Evolutionary conservation across 2,888 invertebrate species (phyloP).

Genomic region (Gymnoscelis rufifasciata): DNA sequence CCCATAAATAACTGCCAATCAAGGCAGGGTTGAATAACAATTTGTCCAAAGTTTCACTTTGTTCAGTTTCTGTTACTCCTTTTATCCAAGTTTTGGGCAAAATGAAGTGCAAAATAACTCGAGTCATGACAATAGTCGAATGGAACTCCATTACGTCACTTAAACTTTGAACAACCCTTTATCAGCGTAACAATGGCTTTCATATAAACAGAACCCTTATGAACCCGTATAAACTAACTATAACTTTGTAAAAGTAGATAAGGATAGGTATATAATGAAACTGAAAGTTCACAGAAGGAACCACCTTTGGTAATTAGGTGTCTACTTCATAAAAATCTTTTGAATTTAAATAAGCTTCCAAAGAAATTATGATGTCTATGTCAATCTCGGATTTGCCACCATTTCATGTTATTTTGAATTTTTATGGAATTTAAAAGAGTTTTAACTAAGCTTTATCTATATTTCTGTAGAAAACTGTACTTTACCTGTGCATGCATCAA

Average conservation of each 20-base stretch:
- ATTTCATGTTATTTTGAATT: no score
- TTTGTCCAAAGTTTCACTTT: no score
- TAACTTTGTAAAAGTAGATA: constrained; percentile 53
- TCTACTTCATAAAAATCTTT: no score
- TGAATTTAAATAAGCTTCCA: no score
- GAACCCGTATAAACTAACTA: constrained; percentile 46
- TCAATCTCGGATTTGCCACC: no score
- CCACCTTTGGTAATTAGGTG: no score
- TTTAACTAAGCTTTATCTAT: no score
- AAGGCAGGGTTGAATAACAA: constrained; percentile 19
- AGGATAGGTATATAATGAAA: constrained; percentile 30
- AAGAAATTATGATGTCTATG: no score
- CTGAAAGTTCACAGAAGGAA: no score
- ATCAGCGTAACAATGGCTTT: constrained; percentile 48
- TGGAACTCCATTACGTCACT: constrained; percentile 23
- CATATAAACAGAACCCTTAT: constrained; percentile 43
- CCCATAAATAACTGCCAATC: constrained; percentile 29
- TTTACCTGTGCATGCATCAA: no score
- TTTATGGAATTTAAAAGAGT: no score
- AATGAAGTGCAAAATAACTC: constrained; percentile 19
- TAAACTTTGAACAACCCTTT: constrained; percentile 39
- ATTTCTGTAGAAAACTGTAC: no score
- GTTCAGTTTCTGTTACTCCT: constrained; percentile 18
- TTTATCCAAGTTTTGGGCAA: constrained; percentile 24
- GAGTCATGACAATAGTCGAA: constrained; percentile 22